Evolutionary conservation across 2,113 vertebrate genomes (phyloP), one percentile per base, ranked within the genome.

Genomic region (Cyprinodon tularosa): DNA sequence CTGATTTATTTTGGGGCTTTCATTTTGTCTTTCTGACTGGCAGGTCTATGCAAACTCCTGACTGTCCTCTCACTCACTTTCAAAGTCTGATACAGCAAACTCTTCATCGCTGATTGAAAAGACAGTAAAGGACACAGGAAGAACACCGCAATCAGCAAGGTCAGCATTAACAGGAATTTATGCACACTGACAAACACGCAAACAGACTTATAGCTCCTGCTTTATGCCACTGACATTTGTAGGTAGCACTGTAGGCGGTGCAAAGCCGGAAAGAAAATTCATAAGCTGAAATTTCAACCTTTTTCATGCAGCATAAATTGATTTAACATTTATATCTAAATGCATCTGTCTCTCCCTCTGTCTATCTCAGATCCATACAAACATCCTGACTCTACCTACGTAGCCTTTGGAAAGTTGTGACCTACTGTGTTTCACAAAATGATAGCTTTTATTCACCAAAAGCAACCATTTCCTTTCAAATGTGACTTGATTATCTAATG

Each of bases 51-150:
- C 8, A 66, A 1, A 53, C 15, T 15, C 48, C 48, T 20, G 17
- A 53, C 15, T 57, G 17, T 57, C 50, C 50, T n/a, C 50, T 20
- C 17, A 20, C 17, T 57, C 17, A 57, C 29, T 57, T 40, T 37
- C 61, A 14, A 37, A 77, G 62, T 62, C 81, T 80, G 74, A 85
- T 84, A 67, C 57, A 22, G 71, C 61, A 75, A 76, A 85, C 84
- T 67, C 73, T 69, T 86, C 73, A 81, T 63, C 82, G 61, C 76
- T 65, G n/a, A 50, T 44, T 12, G 50, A 68, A 38, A 71, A 82
- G 77, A 81, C 86, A 83, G 68, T 53, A 66, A 84, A 89, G 88
- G 86, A 85, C 78, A 79, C 13, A 11, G 63, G 74, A 88, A 92
- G 89, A 88, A 87, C 77, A 83, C 59, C 50, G 59, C 38, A 77